phyloP scores from a whole-genome alignment of 2,888 invertebrate species.

The Conistra vaccinii region DNA sequence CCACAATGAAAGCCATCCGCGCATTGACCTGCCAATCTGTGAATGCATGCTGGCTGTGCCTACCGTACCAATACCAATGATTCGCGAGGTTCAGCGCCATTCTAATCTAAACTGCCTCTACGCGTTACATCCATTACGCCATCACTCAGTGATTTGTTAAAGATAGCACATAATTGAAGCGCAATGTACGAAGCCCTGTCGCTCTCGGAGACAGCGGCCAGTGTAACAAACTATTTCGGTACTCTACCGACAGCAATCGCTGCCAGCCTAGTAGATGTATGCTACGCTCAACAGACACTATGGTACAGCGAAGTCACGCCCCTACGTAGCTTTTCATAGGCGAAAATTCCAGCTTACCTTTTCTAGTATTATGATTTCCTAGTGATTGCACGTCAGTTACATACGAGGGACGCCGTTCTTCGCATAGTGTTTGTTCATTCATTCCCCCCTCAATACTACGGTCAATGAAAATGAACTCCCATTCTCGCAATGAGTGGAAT shows the following conservation, averaged over 20 bases:
- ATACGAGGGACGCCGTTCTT: slow-evolving; percentile 83
- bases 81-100: slow-evolving; percentile 48
- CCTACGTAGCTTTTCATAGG: slow-evolving; percentile 50
- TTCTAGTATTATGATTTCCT: slow-evolving; percentile 74
- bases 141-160: neutral
- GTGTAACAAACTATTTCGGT: slow-evolving; percentile 21
- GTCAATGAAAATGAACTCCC: slow-evolving; percentile 48
- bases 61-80: neutral
- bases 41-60: neutral
- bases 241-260: slow-evolving; percentile 14
- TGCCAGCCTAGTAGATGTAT: slow-evolving; percentile 60
- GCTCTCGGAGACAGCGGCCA: slow-evolving; percentile 1
- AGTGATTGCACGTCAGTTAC: slow-evolving; percentile 79
- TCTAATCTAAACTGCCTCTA: slow-evolving; percentile 15
- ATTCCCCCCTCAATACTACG: slow-evolving; percentile 44
- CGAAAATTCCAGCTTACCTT: slow-evolving; percentile 66
- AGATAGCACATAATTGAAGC: neutral
- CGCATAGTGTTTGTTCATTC: slow-evolving; percentile 67
- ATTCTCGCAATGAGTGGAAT: slow-evolving; percentile 13
- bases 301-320: slow-evolving; percentile 55
- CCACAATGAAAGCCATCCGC: slow-evolving; percentile 71
- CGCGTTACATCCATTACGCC: slow-evolving; percentile 12
- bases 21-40: slow-evolving; percentile 63
- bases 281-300: slow-evolving; percentile 67
- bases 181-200: slow-evolving; percentile 13